Evolutionary conservation across 2,888 invertebrate species (phyloP), one percentile per base, ranked within the genome.

Genomic region (Drosophila nr. medialis): DNA sequence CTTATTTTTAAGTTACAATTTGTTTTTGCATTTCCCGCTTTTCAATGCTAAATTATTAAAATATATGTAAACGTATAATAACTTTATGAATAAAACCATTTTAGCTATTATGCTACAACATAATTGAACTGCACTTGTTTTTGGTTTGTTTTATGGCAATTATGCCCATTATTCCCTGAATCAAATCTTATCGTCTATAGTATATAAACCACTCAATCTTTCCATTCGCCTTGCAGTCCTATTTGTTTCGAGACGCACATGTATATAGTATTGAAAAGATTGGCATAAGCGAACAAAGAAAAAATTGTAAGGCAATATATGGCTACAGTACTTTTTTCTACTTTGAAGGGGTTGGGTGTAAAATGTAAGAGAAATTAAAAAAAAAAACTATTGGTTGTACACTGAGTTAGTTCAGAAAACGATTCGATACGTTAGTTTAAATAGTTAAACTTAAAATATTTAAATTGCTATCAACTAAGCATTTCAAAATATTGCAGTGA

Each of bases 131-230:
- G 29, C 48, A 45, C 49, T 48, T 38, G 38, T 18, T 48, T 24
- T 24, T 21, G 7, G 1, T 29, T 32, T 32, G 13, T n/a, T 13
- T 21, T 45, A 13, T 42, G 13, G 3, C 21, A 1, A 45, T 24
- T 24, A 24, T 45, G 18, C 4, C 15, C 24, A 45, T n/a, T 48
- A 63, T 56, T 24, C 30, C 11, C 4, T 29, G 10, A 29, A 49
- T 58, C 48, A n/a, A 68, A 79, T 75, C 83, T 69, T 40, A 81
- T 77, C 84, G n/a, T 2, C 2, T 30, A 58, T 42, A 13, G 45
- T 54, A 53, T 34, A 32, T 48, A 67, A 64, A 1, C 4, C 18
- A 27, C 13, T 15, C 27, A 56, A 51, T 58, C 62, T 49, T 45
- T 72, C 4, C 27, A 53, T 49, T 66, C 62, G 53, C 60, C 60